These are phyloP conservation scores for Meandrusa payeni DNA, from an alignment of 2,888 invertebrate genomes.

Conservation along the genomic window DNA sequence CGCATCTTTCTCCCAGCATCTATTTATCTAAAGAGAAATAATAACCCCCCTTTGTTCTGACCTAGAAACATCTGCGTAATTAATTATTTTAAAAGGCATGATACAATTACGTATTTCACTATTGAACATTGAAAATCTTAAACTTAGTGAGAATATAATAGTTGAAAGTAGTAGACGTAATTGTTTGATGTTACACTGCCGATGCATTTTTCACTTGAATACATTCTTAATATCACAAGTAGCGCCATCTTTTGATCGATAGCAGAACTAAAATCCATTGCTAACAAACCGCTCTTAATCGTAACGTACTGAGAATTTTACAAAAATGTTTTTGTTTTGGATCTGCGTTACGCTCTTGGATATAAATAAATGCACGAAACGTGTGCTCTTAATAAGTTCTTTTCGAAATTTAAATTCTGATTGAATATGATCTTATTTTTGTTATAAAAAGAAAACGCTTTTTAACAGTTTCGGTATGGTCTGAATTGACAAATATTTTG, in stretches of 20 bases:
- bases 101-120: background rate
- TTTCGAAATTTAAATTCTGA: too few relatives aligned
- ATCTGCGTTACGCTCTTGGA: background rate
- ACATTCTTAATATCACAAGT: slow-evolving; percentile 31
- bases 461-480: too few relatives aligned
- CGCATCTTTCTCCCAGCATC: slow-evolving; percentile 10
- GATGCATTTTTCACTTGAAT: too few relatives aligned
- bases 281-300: background rate
- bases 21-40: slow-evolving; percentile 23
- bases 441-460: too few relatives aligned
- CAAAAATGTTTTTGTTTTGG: background rate
- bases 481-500: too few relatives aligned
- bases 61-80: background rate
- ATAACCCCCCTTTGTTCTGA: background rate
- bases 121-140: background rate
- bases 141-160: background rate
- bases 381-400: too few relatives aligned
- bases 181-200: too few relatives aligned
- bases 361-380: background rate
- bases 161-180: too few relatives aligned
- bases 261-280: slow-evolving; percentile 46
- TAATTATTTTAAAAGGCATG: too few relatives aligned
- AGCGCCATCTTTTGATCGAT: slow-evolving; percentile 65
- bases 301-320: background rate
- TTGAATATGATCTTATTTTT: too few relatives aligned